phyloP scores from a whole-genome alignment of 2,113 vertebrate species.

The Stercorarius parasiticus region DNA sequence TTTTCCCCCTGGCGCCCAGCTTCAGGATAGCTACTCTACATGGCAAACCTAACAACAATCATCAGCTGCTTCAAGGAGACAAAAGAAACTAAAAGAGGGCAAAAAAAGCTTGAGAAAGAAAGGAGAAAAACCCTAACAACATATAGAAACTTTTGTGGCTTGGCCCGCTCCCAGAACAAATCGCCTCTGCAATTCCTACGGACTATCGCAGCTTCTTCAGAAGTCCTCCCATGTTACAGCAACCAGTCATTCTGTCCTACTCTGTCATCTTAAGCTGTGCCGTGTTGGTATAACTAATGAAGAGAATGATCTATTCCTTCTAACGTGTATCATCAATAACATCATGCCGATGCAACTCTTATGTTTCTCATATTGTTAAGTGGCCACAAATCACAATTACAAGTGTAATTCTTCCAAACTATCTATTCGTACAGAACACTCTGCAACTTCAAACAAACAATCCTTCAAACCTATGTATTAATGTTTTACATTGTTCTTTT shows the following conservation, averaged over 20 bases:
- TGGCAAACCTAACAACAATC: background rate
- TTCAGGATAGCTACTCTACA: background rate
- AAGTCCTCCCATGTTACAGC: background rate
- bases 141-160: background rate
- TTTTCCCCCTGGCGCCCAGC: background rate
- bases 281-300: background rate
- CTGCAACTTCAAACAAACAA: background rate
- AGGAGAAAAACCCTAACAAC: background rate
- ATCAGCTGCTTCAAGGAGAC: background rate
- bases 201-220: background rate
- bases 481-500: background rate
- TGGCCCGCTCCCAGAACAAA: background rate
- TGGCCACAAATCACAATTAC: slow-evolving; percentile 16
- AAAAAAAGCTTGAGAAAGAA: background rate
- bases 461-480: background rate
- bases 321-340: background rate
- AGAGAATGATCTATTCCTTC: background rate
- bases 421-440: background rate
- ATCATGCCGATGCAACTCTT: background rate
- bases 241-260: background rate
- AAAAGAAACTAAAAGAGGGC: background rate
- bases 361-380: background rate
- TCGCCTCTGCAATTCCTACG: background rate
- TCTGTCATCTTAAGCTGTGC: background rate
- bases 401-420: background rate